phyloP scores from a whole-genome alignment of 1,140 invertebrate species.

The Drosophila malerkotliana region DNA sequence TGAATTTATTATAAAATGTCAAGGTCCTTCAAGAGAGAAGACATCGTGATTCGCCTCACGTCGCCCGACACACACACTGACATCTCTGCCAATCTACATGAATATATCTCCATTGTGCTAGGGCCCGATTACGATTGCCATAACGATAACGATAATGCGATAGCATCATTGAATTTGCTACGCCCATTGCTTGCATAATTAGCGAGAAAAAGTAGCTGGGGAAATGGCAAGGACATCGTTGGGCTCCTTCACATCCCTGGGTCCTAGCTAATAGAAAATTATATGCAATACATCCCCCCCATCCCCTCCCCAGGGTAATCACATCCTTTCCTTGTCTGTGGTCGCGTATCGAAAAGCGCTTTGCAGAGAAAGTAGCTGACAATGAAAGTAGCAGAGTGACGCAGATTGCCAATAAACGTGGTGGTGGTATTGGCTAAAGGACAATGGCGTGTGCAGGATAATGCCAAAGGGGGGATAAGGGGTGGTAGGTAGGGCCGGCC shows the following conservation, averaged over 20 bases:
- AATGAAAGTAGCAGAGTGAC: conserved; percentile 10
- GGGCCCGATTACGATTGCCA: conserved; percentile 28
- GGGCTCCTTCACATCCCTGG: not conserved
- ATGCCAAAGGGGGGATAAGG: not conserved
- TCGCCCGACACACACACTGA: not conserved
- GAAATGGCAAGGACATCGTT: conserved; percentile 2
- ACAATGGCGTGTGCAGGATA: not conserved
- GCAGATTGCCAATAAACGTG: conserved; percentile 21
- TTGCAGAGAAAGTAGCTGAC: conserved; percentile 33
- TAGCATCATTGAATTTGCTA: conserved; percentile 34
- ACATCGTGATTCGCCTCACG: conserved; percentile 15
- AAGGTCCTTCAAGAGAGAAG: not conserved
- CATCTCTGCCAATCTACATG: conserved; percentile 2
- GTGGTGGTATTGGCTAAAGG: not conserved
- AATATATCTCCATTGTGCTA: conserved; percentile 17
- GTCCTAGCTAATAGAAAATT: conserved; percentile 45
- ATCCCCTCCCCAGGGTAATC: conserved; percentile 40
- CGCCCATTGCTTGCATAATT: conserved; percentile 33
- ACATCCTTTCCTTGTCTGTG: conserved; percentile 38
- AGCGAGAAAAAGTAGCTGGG: conserved; percentile 1
- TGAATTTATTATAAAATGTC: conserved; percentile 3
- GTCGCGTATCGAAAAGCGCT: conserved; percentile 36
- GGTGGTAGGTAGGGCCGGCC: no score
- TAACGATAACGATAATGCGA: conserved; percentile 38
- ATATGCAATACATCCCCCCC: conserved; percentile 35